Evolutionary conservation across 1,140 invertebrate species (phyloP).

Genomic region (Zaprionus kolodkinae): DNA sequence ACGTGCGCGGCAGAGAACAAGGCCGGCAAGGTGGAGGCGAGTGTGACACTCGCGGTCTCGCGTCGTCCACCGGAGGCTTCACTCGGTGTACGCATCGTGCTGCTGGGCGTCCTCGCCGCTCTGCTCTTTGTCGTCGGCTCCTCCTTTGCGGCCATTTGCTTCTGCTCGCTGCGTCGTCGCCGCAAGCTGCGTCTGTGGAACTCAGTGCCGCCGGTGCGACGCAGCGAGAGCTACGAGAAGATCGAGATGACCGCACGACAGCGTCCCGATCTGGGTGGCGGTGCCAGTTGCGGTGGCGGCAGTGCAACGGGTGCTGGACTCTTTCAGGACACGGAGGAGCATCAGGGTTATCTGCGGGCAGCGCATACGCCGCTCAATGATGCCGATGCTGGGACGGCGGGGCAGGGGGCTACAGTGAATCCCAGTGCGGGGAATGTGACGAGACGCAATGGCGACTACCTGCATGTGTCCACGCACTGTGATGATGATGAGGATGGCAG

Average conservation of each 20-base stretch:
- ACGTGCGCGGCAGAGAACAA: slow-evolving; percentile 91
- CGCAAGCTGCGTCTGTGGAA: slow-evolving; percentile 82
- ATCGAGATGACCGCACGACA: slow-evolving; percentile 87
- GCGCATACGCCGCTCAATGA: slow-evolving; percentile 63
- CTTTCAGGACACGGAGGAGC: slow-evolving; percentile 71
- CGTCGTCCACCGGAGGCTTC: slow-evolving; percentile 84
- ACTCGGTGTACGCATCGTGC: slow-evolving; percentile 85
- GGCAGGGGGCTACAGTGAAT: slow-evolving; percentile 73
- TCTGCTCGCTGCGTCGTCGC: slow-evolving; percentile 85
- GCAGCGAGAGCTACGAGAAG: slow-evolving; percentile 90
- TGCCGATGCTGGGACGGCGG: slow-evolving; percentile 45
- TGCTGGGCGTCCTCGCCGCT: slow-evolving; percentile 86
- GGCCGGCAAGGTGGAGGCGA: slow-evolving; percentile 89
- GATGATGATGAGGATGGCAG: slow-evolving; percentile 86
- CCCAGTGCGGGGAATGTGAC: slow-evolving; percentile 69
- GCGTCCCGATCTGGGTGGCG: slow-evolving; percentile 83
- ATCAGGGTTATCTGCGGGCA: slow-evolving; percentile 61
- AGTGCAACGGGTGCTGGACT: slow-evolving; percentile 64
- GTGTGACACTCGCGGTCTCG: slow-evolving; percentile 88
- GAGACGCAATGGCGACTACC: slow-evolving; percentile 88
- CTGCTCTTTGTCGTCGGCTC: slow-evolving; percentile 86
- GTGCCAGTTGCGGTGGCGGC: slow-evolving; percentile 83
- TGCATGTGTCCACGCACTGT: slow-evolving; percentile 87
- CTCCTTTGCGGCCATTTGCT: slow-evolving; percentile 87
- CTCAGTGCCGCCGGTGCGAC: slow-evolving; percentile 73